phyloP scores from a whole-genome alignment of 2,797 vertebrate genomes.

The Lateolabrax maculatus region DNA sequence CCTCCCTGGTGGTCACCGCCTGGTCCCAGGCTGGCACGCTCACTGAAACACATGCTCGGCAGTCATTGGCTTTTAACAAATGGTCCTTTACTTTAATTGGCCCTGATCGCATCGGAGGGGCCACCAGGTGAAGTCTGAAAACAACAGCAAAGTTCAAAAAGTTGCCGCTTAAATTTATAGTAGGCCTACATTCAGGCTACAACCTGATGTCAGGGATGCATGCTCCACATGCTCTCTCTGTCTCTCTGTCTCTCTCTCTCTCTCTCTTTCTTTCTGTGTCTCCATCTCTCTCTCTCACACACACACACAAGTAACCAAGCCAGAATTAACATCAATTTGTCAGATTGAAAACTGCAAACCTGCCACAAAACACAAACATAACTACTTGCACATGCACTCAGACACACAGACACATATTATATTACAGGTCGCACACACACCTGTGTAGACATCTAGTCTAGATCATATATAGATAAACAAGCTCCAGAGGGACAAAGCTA shows the following conservation, averaged over 20 bases:
- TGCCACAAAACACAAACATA: conserved; percentile 48
- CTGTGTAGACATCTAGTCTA: conserved; percentile 31
- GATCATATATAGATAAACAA: conserved; percentile 12
- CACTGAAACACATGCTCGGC: conserved; percentile 16
- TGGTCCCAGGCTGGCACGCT: conserved; percentile 30
- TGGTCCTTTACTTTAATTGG: conserved; percentile 35
- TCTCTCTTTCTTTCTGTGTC: neutral
- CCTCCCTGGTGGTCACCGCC: conserved; percentile 70
- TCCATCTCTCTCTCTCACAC: neutral
- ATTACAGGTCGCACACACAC: conserved; percentile 17
- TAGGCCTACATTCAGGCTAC: conserved; percentile 38
- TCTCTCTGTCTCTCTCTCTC: neutral
- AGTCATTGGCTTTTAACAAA: conserved; percentile 41
- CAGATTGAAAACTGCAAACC: conserved; percentile 47
- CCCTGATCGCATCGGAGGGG: conserved; percentile 24
- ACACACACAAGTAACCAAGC: conserved; percentile 7
- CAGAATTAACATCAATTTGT: conserved; percentile 59
- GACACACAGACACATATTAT: conserved; percentile 15
- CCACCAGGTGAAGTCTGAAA: conserved; percentile 36
- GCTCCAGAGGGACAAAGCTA: conserved; percentile 19
- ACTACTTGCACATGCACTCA: conserved; percentile 43
- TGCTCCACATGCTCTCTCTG: neutral
- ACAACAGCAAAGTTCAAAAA: conserved; percentile 50
- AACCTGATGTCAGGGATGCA: conserved; percentile 50
- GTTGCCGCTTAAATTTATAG: conserved; percentile 38